phyloP scores from a whole-genome alignment of 2,888 invertebrate species.

The Ichneumoninae sp. region DNA sequence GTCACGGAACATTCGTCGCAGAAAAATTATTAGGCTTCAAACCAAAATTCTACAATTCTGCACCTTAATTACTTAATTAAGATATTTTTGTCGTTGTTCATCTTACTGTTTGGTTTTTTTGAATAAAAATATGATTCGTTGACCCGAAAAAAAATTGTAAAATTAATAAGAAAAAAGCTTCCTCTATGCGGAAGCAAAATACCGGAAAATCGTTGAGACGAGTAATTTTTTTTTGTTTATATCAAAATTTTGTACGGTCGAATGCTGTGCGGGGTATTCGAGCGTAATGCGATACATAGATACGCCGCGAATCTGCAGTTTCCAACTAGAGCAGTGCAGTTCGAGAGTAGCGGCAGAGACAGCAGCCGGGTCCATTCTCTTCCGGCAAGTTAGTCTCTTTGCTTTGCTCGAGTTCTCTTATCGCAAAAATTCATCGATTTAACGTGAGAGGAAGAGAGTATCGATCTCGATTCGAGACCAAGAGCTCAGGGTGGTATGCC shows the following conservation, averaged over 20 bases:
- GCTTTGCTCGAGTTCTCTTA: constrained; percentile 51
- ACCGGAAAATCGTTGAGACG: too few relatives aligned
- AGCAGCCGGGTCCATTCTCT: constrained; percentile 66
- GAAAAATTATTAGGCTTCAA: too few relatives aligned
- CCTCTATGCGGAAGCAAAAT: too few relatives aligned
- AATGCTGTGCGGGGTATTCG: not conserved
- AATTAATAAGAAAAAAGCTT: too few relatives aligned
- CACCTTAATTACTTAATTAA: too few relatives aligned
- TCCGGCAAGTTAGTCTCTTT: constrained; percentile 68
- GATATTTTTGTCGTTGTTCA: too few relatives aligned
- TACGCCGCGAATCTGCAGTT: not conserved
- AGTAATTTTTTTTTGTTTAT: not conserved
- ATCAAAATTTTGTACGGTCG: not conserved
- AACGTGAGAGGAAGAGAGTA: constrained; percentile 64
- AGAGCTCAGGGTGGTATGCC: constrained; percentile 16
- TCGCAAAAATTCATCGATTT: constrained; percentile 67
- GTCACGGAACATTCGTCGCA: too few relatives aligned
- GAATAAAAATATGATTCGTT: too few relatives aligned
- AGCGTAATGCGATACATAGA: not conserved
- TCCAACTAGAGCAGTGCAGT: constrained; percentile 16
- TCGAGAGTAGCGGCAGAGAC: constrained; percentile 48
- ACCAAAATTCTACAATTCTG: too few relatives aligned
- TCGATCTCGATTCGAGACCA: constrained; percentile 55
- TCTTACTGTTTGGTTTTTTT: too few relatives aligned
- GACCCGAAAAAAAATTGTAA: too few relatives aligned